These are phyloP conservation scores for Ptychadena robeensis DNA, from an alignment of 2,797 vertebrate species.

Conservation along the genomic window DNA sequence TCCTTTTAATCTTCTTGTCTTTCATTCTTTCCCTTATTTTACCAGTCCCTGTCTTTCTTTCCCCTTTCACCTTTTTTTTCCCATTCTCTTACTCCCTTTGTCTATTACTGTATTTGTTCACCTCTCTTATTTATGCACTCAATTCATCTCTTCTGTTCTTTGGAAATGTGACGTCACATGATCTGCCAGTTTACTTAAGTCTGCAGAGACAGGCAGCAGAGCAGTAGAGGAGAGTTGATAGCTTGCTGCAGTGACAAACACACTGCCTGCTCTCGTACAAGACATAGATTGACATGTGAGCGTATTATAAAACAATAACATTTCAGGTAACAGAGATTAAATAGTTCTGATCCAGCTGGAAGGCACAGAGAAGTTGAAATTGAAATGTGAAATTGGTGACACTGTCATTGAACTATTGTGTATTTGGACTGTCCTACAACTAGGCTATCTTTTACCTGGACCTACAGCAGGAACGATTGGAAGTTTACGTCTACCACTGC, in stretches of 20 bases:
- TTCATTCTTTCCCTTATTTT: background rate
- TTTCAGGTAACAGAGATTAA: background rate
- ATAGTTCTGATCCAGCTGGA: background rate
- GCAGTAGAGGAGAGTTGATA: background rate
- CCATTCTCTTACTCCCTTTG: too few relatives aligned
- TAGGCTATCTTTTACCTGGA: background rate
- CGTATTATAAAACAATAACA: too few relatives aligned
- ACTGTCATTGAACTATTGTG: background rate
- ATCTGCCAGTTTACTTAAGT: slow-evolving; percentile 47
- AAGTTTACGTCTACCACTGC: background rate
- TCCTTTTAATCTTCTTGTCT: background rate
- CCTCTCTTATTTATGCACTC: background rate
- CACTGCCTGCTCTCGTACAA: background rate
- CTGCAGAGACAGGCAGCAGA: background rate
- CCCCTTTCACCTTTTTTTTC: background rate
- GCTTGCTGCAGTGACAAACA: background rate
- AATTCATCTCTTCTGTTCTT: background rate
- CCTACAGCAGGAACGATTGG: background rate
- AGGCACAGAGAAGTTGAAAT: too few relatives aligned
- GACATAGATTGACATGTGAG: background rate
- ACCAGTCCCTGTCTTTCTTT: background rate
- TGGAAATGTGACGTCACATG: slow-evolving; percentile 17
- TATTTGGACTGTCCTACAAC: background rate
- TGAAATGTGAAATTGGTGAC: background rate
- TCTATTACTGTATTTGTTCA: background rate